Evolutionary conservation across 1,140 invertebrate species (phyloP), one percentile per base, ranked within the genome.

Genomic region (Penaeus japonicus): DNA sequence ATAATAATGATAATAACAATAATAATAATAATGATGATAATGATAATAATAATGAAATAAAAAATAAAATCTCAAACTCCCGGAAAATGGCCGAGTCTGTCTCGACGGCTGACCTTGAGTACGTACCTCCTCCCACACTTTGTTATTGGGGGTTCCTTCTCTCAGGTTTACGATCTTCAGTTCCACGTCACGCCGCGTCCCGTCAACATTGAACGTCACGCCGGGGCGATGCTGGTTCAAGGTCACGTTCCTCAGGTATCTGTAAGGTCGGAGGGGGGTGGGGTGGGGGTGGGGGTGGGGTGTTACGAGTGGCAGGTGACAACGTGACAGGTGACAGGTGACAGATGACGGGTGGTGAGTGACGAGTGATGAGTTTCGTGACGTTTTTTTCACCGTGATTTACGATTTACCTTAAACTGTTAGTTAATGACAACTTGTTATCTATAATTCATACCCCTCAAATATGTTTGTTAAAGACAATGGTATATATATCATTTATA

Each of bases 141-240:
- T 89, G 57, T 57, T 84, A 65, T 85, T 91, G 47, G 84, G 96
- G 20, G 95, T 94, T 10, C 96, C 95, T 1, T 96, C 95, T 73
- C 96, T 94, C 15, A 98, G 93, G 93, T 99, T 99, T 95, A 98
- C 96, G 86, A 99, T 97, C 93, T 97, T 97, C 85, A 99, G 93
- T 92, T 98, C 97, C 0, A 96, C 96, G 0, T 96, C 95, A 91
- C 96, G 95, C 20, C 98, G 93, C 83, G 97, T 96, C 0, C 97
- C 97, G 91, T 98, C 97, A 3, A 95, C 95, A 17, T 97, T 98
- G 92, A 98, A 98, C 92, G 97, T 96, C 12, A 97, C 17, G 24
- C 82, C 84, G 18, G 75, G 47, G 7, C 84, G 57, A 5, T 84
- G 83, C 5, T 79, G 77, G 30, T 84, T 62, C 39, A 90, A 86